Conservation (phyloP, 2,113 vertebrate species). For the Engystomops pustulosus region DNA sequence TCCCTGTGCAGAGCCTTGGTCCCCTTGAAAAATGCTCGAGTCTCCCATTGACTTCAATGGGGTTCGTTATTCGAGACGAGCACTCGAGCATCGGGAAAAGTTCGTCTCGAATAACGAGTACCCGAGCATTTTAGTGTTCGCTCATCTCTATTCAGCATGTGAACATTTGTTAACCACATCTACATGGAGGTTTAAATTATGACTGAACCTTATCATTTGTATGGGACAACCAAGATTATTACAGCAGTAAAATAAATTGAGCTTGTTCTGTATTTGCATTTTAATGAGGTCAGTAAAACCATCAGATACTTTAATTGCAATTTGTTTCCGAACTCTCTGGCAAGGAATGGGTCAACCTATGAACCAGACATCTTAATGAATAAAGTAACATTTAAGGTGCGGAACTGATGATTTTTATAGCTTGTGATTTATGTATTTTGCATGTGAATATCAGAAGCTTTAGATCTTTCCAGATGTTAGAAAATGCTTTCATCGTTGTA, state of each 20-base stretch:
- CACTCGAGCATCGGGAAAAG: no score
- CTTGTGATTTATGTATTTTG: constrained; percentile 34
- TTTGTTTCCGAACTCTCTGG: constrained; percentile 51
- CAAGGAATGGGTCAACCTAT: constrained; percentile 44
- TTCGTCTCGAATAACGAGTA: no score
- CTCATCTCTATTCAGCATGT: no score
- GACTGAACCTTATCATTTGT: constrained; percentile 39
- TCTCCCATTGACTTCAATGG: no score
- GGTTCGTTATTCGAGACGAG: no score
- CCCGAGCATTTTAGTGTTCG: no score
- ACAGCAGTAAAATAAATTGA: constrained; percentile 54
- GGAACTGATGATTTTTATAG: constrained; percentile 30
- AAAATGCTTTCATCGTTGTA: neutral
- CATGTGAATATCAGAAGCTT: neutral
- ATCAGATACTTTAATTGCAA: constrained; percentile 57
- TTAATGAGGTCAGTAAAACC: constrained; percentile 59
- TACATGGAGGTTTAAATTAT: constrained; percentile 34
- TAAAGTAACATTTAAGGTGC: constrained; percentile 39
- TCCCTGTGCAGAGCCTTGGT: no score
- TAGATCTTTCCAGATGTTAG: constrained; percentile 17
- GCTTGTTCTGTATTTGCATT: constrained; percentile 53
- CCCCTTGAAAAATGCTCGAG: no score
- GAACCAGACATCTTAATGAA: constrained; percentile 35
- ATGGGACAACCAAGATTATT: constrained; percentile 45
- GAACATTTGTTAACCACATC: constrained; percentile 9